phyloP scores from a whole-genome alignment of 2,888 invertebrate species.

The Lasioglossum morio region DNA sequence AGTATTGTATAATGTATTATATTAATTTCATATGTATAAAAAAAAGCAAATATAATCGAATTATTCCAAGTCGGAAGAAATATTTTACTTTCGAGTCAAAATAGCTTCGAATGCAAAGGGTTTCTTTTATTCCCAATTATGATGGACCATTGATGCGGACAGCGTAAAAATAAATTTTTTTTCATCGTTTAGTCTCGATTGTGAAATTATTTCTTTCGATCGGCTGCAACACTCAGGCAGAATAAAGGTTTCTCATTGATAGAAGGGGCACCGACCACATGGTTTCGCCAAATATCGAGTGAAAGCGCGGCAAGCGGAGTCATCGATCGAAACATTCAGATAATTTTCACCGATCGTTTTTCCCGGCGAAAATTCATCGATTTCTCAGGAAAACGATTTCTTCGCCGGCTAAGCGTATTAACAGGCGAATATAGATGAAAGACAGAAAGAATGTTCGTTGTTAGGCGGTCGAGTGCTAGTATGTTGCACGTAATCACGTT shows the following conservation, averaged over 20 bases:
- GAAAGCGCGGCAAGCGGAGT: slow-evolving; percentile 14
- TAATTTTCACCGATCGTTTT: slow-evolving; percentile 10
- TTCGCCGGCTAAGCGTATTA: background rate
- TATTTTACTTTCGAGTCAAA: too few relatives aligned
- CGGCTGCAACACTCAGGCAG: background rate
- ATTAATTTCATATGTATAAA: too few relatives aligned
- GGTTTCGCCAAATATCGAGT: slow-evolving; percentile 16
- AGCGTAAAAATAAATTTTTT: too few relatives aligned
- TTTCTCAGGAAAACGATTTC: background rate
- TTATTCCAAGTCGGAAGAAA: too few relatives aligned
- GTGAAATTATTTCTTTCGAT: background rate
- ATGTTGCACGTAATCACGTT: slow-evolving; percentile 66
- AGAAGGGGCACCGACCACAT: background rate
- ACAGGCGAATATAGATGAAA: background rate
- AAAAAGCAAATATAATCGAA: too few relatives aligned
- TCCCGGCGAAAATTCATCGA: background rate
- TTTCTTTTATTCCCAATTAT: background rate
- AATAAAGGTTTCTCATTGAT: background rate
- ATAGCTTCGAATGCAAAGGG: too few relatives aligned
- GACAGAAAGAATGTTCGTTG: background rate
- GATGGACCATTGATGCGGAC: too few relatives aligned
- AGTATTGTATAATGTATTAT: too few relatives aligned
- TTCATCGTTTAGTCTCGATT: too few relatives aligned
- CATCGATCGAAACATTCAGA: background rate
- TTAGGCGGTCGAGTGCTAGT: slow-evolving; percentile 70